Percentiles rank a stretch among this genome's conserved stretches.
These are phyloP conservation scores for Catocala sponsa DNA, from an alignment of 2,888 invertebrate genomes.

Conservation along the genomic window DNA sequence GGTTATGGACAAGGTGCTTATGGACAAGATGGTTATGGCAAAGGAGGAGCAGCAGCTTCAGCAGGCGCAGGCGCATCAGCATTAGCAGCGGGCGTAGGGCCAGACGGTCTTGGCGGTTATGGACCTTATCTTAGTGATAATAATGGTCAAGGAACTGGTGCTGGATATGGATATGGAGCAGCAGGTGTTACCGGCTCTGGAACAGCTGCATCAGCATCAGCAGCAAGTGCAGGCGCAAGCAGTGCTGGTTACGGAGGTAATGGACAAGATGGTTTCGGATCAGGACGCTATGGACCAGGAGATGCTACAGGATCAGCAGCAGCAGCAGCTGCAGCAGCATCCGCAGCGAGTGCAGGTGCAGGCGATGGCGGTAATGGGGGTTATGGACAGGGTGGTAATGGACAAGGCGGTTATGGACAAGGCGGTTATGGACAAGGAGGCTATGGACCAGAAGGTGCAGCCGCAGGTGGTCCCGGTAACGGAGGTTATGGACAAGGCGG, in stretches of 20 bases:
- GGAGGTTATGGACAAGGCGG: background rate
- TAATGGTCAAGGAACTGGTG: too few relatives aligned
- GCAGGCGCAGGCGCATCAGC: constrained; percentile 4
- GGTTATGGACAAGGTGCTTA: too few relatives aligned
- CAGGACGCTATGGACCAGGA: constrained; percentile 7
- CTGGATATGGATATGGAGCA: too few relatives aligned
- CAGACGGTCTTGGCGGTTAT: constrained; percentile 1
- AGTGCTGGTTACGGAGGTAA: too few relatives aligned
- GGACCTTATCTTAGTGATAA: too few relatives aligned
- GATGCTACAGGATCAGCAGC: constrained; percentile 14
- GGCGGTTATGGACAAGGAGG: constrained; percentile 3
- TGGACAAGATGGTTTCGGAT: constrained; percentile 2
- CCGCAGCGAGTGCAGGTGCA: background rate
- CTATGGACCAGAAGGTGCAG: constrained; percentile 1
- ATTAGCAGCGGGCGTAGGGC: background rate
- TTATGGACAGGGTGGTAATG: constrained; percentile 2
- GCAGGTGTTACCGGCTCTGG: too few relatives aligned
- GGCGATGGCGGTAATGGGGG: background rate
- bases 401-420: background rate
- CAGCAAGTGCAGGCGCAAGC: too few relatives aligned
- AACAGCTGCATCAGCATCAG: too few relatives aligned
- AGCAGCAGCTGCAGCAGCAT: constrained; percentile 6
- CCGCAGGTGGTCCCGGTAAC: background rate
- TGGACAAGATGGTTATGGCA: too few relatives aligned
- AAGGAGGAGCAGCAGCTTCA: too few relatives aligned